Conservation (phyloP, 2,888 invertebrate species). For the Eristalis pertinax region DNA sequence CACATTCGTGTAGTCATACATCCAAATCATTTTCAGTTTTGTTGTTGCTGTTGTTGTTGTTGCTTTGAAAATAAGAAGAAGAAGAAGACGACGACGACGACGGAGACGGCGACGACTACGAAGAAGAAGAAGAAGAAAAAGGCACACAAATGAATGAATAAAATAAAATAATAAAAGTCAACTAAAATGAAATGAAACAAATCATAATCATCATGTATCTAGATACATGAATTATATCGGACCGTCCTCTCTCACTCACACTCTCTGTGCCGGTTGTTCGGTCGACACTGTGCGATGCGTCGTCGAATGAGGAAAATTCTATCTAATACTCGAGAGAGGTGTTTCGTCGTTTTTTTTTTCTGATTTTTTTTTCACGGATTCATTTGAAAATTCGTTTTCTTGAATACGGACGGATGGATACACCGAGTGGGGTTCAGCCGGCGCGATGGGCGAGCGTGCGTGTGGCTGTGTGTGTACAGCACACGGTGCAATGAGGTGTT, state of each 20-base stretch:
- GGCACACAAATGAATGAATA: constrained; percentile 26
- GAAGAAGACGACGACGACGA: not conserved
- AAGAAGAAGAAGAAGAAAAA: not conserved
- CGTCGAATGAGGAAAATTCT: constrained; percentile 64
- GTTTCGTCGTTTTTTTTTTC: constrained; percentile 72
- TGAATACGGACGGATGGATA: constrained; percentile 25
- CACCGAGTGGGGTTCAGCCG: not conserved
- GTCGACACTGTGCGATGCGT: constrained; percentile 39
- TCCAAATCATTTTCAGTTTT: constrained; percentile 50
- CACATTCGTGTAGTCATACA: constrained; percentile 57
- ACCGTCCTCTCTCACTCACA: constrained; percentile 45
- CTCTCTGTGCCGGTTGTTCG: constrained; percentile 16
- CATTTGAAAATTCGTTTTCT: constrained; percentile 73
- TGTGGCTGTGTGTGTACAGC: constrained; percentile 8
- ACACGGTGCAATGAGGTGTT: constrained; percentile 20
- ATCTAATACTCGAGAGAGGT: constrained; percentile 51
- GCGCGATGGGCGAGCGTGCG: not conserved
- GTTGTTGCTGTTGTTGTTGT: constrained; percentile 21
- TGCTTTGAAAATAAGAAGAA: constrained; percentile 16
- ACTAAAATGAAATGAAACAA: constrained; percentile 66
- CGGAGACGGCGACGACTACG: not conserved
- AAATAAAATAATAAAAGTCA: constrained; percentile 18
- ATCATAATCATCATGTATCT: constrained; percentile 69
- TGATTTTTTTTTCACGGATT: constrained; percentile 74
- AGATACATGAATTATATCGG: constrained; percentile 66